These are phyloP conservation scores for Nothura maculosa DNA, from an alignment of 2,797 vertebrate genomes.

Conservation along the genomic window DNA sequence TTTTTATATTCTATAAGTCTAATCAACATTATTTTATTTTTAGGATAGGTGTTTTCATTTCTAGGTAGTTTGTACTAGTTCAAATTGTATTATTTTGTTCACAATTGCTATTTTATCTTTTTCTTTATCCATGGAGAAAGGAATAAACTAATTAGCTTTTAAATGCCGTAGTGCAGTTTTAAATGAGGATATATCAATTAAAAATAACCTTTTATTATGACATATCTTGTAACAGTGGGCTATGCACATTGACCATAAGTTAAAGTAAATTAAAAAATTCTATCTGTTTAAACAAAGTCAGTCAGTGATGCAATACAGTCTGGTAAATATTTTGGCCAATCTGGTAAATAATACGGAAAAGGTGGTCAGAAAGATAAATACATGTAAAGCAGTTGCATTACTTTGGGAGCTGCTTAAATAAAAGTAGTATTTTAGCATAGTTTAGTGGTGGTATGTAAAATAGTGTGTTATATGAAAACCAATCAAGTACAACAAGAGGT, in stretches of 20 bases:
- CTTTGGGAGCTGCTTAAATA: too few species aligned
- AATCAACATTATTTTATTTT: neutral
- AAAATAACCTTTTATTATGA: constrained; percentile 22
- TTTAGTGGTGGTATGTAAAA: too few species aligned
- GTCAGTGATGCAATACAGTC: neutral
- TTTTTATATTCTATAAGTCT: neutral
- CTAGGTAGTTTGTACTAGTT: neutral
- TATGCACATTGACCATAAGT: neutral
- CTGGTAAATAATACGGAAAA: neutral
- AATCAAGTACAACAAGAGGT: neutral
- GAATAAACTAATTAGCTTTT: constrained; percentile 3
- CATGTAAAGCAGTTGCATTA: neutral
- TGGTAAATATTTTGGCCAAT: neutral
- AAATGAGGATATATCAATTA: neutral
- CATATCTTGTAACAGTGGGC: neutral
- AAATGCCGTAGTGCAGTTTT: constrained; percentile 5
- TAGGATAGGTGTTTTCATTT: neutral
- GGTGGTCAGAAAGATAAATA: neutral
- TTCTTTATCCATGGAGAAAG: neutral
- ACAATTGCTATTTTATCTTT: neutral
- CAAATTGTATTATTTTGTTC: neutral
- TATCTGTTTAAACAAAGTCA: neutral
- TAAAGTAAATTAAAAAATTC: neutral
- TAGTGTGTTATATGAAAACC: neutral
- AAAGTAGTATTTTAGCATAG: too few species aligned